Evolutionary conservation across 2,888 invertebrate species (phyloP), one percentile per base, ranked within the genome.

Genomic region (Xanthorhoe spadicearia): DNA sequence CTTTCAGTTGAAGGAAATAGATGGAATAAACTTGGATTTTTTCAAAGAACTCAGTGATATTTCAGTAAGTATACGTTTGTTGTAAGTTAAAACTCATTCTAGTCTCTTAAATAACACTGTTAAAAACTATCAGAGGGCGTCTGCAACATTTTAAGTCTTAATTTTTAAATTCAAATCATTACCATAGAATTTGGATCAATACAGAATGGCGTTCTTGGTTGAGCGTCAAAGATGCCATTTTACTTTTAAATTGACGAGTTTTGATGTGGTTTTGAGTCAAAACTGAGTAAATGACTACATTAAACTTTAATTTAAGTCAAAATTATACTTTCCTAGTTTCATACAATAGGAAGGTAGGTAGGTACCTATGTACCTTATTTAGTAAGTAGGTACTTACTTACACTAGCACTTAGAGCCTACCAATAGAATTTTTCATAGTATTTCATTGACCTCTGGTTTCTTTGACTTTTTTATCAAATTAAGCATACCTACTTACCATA

Each of bases 21-120:
- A 49, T 17, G 65, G 65, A 19, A 64, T 48, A 50, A 48, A 61
- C 5, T n/a, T 61, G 7, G 50, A 68, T 28, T 69, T 69, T 60
- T 69, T 57, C 49, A 50, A 68, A 64, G 69, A 69, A 68, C 67
- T 69, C 1, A 69, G 67, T 49, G 61, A 69, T 57, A 60, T 61
- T 9, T 53, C 59, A 5, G 71, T 71, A 55, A 69, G 71, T 64
- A 19, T 49, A 35, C 48, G 48, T 17, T 32, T 43, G 0, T 43
- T 43, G 13, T 43, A 43, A 2, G 38, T 13, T 43, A 43, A 13
- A 13, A 13, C 1, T 13, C 38, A 13, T 13, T 13, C 13, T 3
- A 43, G 13, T 43, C 38, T 13, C 13, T 0, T 43, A 43, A 13
- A 13, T 13, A 43, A 13, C 13, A 43, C 38, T 13, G 13, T 13